Evolutionary conservation across 2,797 vertebrate species (phyloP).

Genomic region (Emys orbicularis): DNA sequence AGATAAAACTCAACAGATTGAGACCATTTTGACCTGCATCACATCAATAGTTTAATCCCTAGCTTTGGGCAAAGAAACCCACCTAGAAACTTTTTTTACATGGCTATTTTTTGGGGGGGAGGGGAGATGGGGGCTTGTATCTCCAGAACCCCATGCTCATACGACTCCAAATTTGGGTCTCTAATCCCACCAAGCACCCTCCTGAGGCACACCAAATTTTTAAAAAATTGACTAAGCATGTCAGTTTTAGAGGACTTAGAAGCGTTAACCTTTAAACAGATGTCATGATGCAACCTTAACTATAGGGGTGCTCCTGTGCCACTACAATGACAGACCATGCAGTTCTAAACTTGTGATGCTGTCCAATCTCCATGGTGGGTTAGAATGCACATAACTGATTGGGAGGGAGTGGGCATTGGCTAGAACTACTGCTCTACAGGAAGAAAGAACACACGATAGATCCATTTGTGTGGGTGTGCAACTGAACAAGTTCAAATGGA

Average conservation of each 20-base stretch:
- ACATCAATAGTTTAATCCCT: neutral
- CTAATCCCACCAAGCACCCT: neutral
- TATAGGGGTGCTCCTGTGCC: neutral
- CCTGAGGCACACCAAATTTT: neutral
- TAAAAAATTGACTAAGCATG: neutral
- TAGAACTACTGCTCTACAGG: fast-evolving
- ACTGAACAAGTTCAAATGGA: neutral
- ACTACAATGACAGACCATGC: neutral
- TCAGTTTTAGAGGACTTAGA: neutral
- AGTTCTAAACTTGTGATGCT: neutral
- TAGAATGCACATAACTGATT: neutral
- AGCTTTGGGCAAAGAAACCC: neutral
- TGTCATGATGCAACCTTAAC: neutral
- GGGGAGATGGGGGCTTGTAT: neutral
- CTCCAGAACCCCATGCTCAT: neutral
- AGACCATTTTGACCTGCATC: neutral
- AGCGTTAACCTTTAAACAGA: neutral
- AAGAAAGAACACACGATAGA: neutral
- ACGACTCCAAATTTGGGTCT: neutral
- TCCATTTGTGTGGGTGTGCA: neutral
- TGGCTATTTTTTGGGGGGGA: neutral
- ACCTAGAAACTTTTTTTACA: neutral
- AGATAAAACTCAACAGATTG: neutral
- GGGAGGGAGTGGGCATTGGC: fast-evolving
- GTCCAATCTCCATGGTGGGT: neutral